Evolutionary conservation across 2,113 vertebrate species (phyloP), one percentile per base, ranked within the genome.

Genomic region (Grantiella picta): DNA sequence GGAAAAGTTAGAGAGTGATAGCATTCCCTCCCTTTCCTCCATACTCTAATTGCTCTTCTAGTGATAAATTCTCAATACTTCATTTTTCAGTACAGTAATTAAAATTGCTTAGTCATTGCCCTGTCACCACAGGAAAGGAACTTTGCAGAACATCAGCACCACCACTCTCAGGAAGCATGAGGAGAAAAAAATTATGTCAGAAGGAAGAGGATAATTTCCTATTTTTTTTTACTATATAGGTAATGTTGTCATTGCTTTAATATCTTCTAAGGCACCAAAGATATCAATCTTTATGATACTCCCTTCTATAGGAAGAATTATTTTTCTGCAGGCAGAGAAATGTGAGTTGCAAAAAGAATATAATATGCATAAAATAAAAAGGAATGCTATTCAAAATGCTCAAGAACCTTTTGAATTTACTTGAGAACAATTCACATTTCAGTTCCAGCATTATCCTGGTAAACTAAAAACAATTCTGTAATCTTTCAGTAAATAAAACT

Each of bases 41-140:
- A 23, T 35, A 21, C 33, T 80, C 61, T 56, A 53, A 25, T 45
- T 5, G 2, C 75, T 89, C 85, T 70, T 91, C 71, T 56, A 53
- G 52, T 75, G 28, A 73, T 59, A 35, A 24, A n/a, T 90, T 24
- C 24, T 63, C 33, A 59, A 8, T 18, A 35, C 1, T 92, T 79
- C 25, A 77, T 95, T 96, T 93, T 89, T 65, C 38, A 31, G 25
- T 76, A 89, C 17, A 23, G 65, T 95, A 96, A 97, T 93, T 92
- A 95, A 96, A 95, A 84, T 49, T 85, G 17, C 17, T 49, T 45
- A 76, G 49, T 82, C 72, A 90, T 19, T 89, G 49, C 29, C 35
- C 25, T 57, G 33, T 81, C 65, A 82, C 21, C 15, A 44, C 90
- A 89, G 71, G 13, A 90, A 52, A 6, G 88, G 73, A 95, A 61